phyloP scores from a whole-genome alignment of 2,113 vertebrate species.

The Felis catus region F.catus_Fca126_mat1.0 CM031417.1:47198501-47199000 shows the following conservation, averaged over 20 bases:
- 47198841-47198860: neutral
- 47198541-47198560: neutral
- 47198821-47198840: neutral
- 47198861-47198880: neutral
- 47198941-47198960: neutral
- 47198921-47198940: neutral
- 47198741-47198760: neutral
- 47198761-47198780: neutral
- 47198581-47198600: neutral
- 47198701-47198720: neutral
- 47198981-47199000: neutral
- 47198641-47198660: neutral
- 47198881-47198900: neutral
- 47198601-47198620: neutral
- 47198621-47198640: neutral
- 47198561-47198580: neutral
- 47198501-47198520: neutral
- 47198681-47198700: neutral
- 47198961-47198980: neutral
- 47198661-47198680: neutral
- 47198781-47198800: neutral
- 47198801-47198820: neutral
- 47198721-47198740: rapidly evolving
- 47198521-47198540: neutral
- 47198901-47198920: neutral